These are phyloP conservation scores for Theristicus caerulescens DNA, from an alignment of 2,113 vertebrate genomes.

Conservation along the genomic window DNA sequence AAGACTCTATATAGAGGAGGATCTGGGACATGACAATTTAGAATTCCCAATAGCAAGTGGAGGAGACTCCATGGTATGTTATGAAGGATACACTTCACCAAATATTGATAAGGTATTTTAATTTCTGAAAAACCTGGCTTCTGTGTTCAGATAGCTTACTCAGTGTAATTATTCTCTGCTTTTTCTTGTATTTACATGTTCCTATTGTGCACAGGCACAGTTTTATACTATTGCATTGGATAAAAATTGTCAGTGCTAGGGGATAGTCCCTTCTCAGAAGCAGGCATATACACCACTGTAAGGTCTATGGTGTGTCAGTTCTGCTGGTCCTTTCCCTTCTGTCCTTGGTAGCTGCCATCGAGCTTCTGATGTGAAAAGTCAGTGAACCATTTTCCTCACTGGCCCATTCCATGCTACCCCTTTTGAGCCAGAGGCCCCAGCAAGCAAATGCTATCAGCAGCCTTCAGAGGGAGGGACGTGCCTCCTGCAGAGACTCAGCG, in stretches of 20 bases:
- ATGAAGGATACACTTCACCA: constrained; percentile 62
- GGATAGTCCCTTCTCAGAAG: background rate
- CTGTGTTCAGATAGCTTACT: background rate
- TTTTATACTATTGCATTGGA: background rate
- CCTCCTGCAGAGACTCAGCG: background rate
- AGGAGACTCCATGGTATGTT: constrained; percentile 53
- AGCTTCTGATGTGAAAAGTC: background rate
- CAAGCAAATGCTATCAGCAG: background rate
- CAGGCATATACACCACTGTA: background rate
- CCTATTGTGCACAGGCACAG: background rate
- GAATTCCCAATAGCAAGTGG: constrained; percentile 35
- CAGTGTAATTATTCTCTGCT: background rate
- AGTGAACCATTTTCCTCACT: background rate
- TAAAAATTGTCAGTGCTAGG: background rate
- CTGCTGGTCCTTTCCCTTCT: background rate
- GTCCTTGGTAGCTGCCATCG: background rate
- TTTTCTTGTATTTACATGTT: background rate
- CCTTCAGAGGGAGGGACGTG: background rate
- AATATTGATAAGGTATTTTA: constrained; percentile 79
- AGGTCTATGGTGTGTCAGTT: background rate
- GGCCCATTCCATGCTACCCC: background rate
- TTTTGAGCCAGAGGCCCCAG: background rate
- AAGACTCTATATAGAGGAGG: constrained; percentile 87
- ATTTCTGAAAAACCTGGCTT: constrained; percentile 16
- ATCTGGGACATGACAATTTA: constrained; percentile 2